A percentile compares a stretch with the other conserved stretches of the same genome.
Evolutionary conservation across 2,797 vertebrate species (phyloP).

Genomic region (Leuciscus waleckii): DNA sequence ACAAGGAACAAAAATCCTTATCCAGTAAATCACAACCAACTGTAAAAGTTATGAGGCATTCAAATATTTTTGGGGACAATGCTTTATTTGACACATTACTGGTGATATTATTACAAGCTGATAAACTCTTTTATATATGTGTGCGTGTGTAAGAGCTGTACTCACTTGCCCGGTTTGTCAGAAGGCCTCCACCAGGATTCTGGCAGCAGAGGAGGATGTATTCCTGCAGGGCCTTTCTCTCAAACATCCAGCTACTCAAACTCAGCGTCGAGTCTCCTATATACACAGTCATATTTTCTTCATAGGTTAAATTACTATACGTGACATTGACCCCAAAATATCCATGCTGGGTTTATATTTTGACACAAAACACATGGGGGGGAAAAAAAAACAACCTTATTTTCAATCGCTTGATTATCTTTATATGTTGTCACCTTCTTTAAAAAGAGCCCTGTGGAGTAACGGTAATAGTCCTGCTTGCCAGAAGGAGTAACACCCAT

Average conservation of each 20-base stretch:
- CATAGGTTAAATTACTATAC: neutral
- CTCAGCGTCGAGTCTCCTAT: conserved; percentile 88
- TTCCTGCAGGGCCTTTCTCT: conserved; percentile 94
- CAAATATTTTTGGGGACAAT: neutral
- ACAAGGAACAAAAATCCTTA: neutral
- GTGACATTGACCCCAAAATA: neutral
- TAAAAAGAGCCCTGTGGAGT: conserved; percentile 89
- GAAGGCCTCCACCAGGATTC: conserved; percentile 89
- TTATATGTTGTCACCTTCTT: conserved; percentile 77
- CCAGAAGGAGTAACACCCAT: conserved; percentile 99
- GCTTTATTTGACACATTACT: neutral
- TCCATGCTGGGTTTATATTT: neutral
- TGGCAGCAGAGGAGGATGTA: conserved; percentile 98
- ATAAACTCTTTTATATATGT: neutral
- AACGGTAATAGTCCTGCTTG: conserved; percentile 94
- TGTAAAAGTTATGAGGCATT: neutral
- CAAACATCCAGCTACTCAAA: conserved; percentile 92
- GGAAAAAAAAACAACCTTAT: neutral
- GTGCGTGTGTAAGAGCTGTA: conserved; percentile 64
- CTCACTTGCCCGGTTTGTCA: conserved; percentile 98
- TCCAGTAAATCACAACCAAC: neutral
- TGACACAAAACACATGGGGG: neutral
- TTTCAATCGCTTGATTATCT: neutral
- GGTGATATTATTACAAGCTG: neutral
- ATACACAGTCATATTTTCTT: conserved; percentile 7